Base-by-base conservation (phyloP, 2,113 vertebrate genomes). In the Erythrolamprus reginae region DNA sequence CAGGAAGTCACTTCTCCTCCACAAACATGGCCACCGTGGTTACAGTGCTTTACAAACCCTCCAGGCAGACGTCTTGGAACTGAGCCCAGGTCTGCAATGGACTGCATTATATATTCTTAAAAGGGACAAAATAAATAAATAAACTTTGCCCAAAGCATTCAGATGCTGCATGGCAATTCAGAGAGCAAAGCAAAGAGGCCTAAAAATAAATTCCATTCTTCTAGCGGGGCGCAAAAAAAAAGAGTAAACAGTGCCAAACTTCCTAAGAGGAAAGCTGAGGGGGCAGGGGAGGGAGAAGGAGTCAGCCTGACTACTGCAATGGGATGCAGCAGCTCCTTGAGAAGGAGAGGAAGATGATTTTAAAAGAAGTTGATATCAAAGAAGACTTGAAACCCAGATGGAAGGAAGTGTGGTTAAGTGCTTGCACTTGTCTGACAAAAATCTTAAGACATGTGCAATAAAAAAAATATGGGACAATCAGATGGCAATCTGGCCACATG, bases 31-130 rank as follows among this genome's bases (percentile, higher is more conserved):
- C 85, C 85, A 88, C 87, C 28, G 2, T 0, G 0, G 33, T 84
- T 88, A 92, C 88, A 86, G 89, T 33, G 28, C 50, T 91, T 88
- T 0, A 1, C 87, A 92, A 95, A 84, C 77, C 89, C 86, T 84
- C 90, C 0, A 0, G 82, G 86, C 58, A 93, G 93, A 90, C 15
- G 86, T 23, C 24, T 83, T 88, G 93, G 94, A 93, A 91, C 92
- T 0, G 0, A 93, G 90, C 88, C 92, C 92, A 92, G 89, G 87
- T 85, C 92, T 93, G 87, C 89, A 94, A 92, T 1, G 47, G 47
- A 83, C 89, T 94, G 90, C 88, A 93, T 87, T 92, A 95, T 91
- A 87, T 50, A 61, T 88, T 84, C 88, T 56, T 91, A 88, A 91
- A 38, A 12, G 4, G 45, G 47, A 10, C 88, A 82, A 48, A 58